These are phyloP conservation scores for Tricholauxania praeusta DNA, from an alignment of 2,888 invertebrate genomes.

Conservation along the genomic window DNA sequence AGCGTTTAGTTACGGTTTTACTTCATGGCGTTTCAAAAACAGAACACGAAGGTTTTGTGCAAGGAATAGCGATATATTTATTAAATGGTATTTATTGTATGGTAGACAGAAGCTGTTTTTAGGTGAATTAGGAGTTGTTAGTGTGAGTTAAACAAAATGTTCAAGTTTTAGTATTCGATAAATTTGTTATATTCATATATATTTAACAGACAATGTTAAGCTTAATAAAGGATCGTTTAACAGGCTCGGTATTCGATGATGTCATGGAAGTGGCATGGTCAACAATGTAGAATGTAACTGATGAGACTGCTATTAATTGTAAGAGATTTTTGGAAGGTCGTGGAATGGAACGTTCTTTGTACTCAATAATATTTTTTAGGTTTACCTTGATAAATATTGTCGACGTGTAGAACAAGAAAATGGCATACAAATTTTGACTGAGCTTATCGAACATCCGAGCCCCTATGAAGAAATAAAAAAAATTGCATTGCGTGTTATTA, in stretches of 20 bases:
- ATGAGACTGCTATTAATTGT: constrained; percentile 96
- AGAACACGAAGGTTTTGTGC: constrained; percentile 91
- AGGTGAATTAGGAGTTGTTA: constrained; percentile 89
- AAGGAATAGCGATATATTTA: constrained; percentile 93
- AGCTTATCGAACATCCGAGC: constrained; percentile 73
- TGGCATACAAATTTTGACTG: constrained; percentile 80
- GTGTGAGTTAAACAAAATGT: constrained; percentile 70
- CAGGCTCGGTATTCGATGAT: constrained; percentile 87
- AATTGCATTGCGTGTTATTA: constrained; percentile 76
- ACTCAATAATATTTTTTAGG: constrained; percentile 69
- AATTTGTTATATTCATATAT: not conserved
- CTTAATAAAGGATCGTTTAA: constrained; percentile 85
- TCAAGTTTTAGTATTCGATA: not conserved
- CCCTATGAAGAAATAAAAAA: constrained; percentile 78
- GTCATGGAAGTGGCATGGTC: constrained; percentile 98
- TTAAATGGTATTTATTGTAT: constrained; percentile 97
- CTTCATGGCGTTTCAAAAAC: constrained; percentile 85
- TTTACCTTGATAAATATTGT: constrained; percentile 87
- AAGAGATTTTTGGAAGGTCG: constrained; percentile 86
- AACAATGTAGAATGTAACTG: constrained; percentile 98
- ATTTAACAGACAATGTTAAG: constrained; percentile 82
- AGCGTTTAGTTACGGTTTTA: constrained; percentile 85
- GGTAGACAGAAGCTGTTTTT: constrained; percentile 91
- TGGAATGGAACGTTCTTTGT: constrained; percentile 84
- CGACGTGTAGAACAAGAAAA: constrained; percentile 87